phyloP scores from a whole-genome alignment of 1,140 invertebrate genomes.

The Laupala kohalensis region DNA sequence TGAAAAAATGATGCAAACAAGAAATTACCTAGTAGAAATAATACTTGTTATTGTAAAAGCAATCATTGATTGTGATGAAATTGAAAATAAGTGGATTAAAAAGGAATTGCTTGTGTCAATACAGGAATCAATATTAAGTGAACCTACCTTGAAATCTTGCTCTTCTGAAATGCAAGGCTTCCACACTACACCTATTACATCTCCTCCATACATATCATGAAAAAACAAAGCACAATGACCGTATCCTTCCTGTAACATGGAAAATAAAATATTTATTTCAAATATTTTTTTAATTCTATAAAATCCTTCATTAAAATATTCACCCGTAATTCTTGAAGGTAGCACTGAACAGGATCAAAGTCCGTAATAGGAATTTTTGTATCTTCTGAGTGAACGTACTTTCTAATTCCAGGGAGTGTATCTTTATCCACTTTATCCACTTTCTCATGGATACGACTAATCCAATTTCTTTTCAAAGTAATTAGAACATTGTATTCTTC shows the following conservation, averaged over 20 bases:
- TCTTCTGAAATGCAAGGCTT: conserved; percentile 48
- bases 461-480: conserved; percentile 42
- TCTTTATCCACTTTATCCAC: conserved; percentile 21
- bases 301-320: conserved; percentile 20
- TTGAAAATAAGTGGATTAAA: too few species aligned
- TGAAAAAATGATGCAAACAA: too few species aligned
- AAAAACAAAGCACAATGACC: conserved; percentile 74
- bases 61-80: too few species aligned
- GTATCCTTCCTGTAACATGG: conserved; percentile 51
- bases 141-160: conserved; percentile 55
- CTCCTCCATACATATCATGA: conserved; percentile 71
- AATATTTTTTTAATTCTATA: neutral
- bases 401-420: conserved; percentile 12
- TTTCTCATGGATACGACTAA: conserved; percentile 34
- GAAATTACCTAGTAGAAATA: too few species aligned
- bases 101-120: too few species aligned
- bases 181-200: conserved; percentile 66
- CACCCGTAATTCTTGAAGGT: conserved; percentile 62
- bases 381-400: conserved; percentile 18
- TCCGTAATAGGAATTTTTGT: conserved; percentile 56
- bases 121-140: too few species aligned
- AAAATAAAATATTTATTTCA: neutral
- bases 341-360: conserved; percentile 60
- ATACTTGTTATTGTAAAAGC: too few species aligned
- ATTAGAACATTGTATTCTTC: conserved; percentile 67